These are phyloP conservation scores for Leptogaster cylindrica DNA, from an alignment of 2,888 invertebrate genomes.

Conservation along the genomic window DNA sequence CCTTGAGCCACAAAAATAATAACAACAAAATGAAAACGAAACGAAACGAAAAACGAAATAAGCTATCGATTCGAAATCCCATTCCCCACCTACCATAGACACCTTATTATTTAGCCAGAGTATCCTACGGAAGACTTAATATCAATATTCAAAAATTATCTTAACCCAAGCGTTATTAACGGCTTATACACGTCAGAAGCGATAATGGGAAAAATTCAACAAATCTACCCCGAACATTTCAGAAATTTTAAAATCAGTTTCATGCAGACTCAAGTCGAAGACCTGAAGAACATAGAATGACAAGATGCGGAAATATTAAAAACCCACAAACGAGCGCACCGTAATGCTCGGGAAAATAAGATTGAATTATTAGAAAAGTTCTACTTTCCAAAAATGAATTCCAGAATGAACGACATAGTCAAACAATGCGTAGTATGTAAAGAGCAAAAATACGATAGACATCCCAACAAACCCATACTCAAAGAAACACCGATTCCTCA, in stretches of 20 bases:
- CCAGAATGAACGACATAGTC: slow-evolving; percentile 17
- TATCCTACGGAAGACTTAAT: neutral
- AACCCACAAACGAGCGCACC: slow-evolving; percentile 23
- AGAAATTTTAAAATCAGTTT: slow-evolving; percentile 40
- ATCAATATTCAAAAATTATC: neutral
- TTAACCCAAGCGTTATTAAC: slow-evolving; percentile 41
- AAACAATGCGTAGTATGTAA: slow-evolving; percentile 17
- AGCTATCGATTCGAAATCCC: slow-evolving; percentile 3
- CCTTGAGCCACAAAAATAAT: neutral
- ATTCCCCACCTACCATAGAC: slow-evolving; percentile 25
- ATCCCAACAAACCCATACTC: slow-evolving; percentile 13
- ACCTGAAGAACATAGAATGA: slow-evolving; percentile 32
- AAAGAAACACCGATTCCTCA: slow-evolving; percentile 45
- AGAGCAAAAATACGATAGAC: neutral
- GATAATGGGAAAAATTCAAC: slow-evolving; percentile 13
- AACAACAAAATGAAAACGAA: neutral
- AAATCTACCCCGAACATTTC: slow-evolving; percentile 13
- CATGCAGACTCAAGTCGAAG: slow-evolving; percentile 43
- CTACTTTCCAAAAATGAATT: slow-evolving; percentile 41
- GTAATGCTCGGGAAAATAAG: slow-evolving; percentile 28
- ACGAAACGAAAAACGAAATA: too few species aligned
- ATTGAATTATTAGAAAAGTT: slow-evolving; percentile 23
- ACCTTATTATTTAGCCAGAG: neutral
- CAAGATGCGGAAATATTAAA: slow-evolving; percentile 30
- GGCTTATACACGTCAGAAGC: slow-evolving; percentile 37